Evolutionary conservation across 2,113 vertebrate species (phyloP), one percentile per base, ranked within the genome.

Genomic region (Urocynchramus pylzowi): DNA sequence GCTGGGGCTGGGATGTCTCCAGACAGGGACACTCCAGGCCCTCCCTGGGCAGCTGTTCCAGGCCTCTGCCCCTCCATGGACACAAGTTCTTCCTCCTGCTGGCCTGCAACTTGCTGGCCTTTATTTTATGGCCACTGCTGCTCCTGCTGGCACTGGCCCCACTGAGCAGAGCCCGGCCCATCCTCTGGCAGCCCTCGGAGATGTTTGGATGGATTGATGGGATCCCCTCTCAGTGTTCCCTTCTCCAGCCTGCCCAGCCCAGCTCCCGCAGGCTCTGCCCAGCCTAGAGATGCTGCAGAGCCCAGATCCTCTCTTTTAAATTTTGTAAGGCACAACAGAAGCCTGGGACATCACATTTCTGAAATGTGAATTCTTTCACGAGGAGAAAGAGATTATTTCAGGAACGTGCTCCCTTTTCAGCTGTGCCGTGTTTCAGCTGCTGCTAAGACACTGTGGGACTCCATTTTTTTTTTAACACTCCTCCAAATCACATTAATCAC

Each of bases 41-140:
- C 42, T 76, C 73, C 73, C 73, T 31, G 54, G 73, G 73, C 54
- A 76, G n/a, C 73, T 31, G 26, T 5, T 37, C n/a, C 73, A 76
- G 54, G 54, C 2, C 73, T 75, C 73, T 75, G 73, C 73, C 73
- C 42, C 73, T 59, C 33, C 73, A 23, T 2, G 54, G 3, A 75
- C 8, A 59, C 1, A 47, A 59, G 26, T 23, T 75, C 73, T 47
- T 37, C 73, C 73, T 47, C 19, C 42, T 37, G 54, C 73, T 9
- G 73, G n/a, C 15, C 1, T 39, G 73, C 4, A 4, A 1, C 44
- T 74, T 0, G 10, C 7, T 19, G 56, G 0, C 11, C 0, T 60
- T 24, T 3, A 5, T 49, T 37, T 39, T 1, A 23, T 47, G 71
- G 54, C 71, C 54, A 2, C 16, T 23, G 42, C 53, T 59, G 3